These are phyloP conservation scores for Drosophila kuntzei DNA, from an alignment of 2,888 invertebrate genomes.

Conservation along the genomic window DNA sequence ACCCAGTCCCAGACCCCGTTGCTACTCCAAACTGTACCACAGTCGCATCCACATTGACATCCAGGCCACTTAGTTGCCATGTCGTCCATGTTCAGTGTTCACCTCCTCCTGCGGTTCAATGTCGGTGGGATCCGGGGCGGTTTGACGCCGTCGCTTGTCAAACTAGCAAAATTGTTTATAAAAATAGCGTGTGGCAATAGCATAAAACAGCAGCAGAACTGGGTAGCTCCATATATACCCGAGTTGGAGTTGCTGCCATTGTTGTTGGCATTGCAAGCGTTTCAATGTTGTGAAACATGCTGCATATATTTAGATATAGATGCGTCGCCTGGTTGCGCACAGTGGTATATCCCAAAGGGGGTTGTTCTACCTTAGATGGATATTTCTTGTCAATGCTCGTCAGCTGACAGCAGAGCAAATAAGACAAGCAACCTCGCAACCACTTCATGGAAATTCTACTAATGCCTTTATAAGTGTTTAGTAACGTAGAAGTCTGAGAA, in stretches of 20 bases:
- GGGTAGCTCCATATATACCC: conserved; percentile 32
- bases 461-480: neutral
- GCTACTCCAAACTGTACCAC: conserved; percentile 49
- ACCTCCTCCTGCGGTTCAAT: conserved; percentile 65
- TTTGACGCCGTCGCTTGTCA: conserved; percentile 72
- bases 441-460: neutral
- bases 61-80: conserved; percentile 75
- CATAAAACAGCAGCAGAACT: conserved; percentile 55
- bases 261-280: conserved; percentile 41
- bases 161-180: conserved; percentile 78
- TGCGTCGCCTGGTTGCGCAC: conserved; percentile 63
- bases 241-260: conserved; percentile 36
- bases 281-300: conserved; percentile 62
- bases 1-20: conserved; percentile 17
- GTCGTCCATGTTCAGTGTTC: conserved; percentile 45
- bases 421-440: neutral
- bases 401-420: conserved; percentile 27
- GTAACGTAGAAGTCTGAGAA: no score
- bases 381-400: conserved; percentile 41
- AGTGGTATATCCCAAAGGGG: conserved; percentile 47
- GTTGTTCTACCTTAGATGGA: conserved; percentile 38
- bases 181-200: conserved; percentile 77
- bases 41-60: conserved; percentile 54
- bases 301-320: conserved; percentile 75
- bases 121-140: conserved; percentile 24